Base-by-base conservation (phyloP, 1,140 invertebrate species). In the Calycopis cecrops region DNA sequence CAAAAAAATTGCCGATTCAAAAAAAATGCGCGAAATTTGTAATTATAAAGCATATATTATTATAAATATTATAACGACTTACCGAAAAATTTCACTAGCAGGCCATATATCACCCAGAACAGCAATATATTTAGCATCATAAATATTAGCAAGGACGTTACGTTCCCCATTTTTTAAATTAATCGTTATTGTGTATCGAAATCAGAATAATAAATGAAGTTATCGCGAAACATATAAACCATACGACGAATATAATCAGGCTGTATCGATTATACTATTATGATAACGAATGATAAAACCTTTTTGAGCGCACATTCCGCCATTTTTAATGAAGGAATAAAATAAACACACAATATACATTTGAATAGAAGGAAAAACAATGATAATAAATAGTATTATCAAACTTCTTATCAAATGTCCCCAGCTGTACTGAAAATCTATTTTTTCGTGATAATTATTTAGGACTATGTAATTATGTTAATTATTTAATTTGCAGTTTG, bases 51-150 rank as follows among this genome's bases (percentile, higher is more conserved):
- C n/a, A n/a, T n/a, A n/a, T n/a, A n/a, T n/a, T n/a, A n/a, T n/a
- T n/a, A n/a, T n/a, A n/a, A n/a, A n/a, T n/a, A n/a, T n/a, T 28
- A 28, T 3, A 28, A 28, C 21, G 17, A 78, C 76, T 78, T 49
- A 80, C 79, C 77, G 28, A 71, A 75, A 44, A 58, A 65, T 55
- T 60, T 72, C 9, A 78, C 62, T 12, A 79, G 52, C 1, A 80
- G 42, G 7, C 64, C 71, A 55, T 83, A 83, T 8, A 83, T 62
- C 1, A 71, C 21, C 79, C 76, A 83, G 53, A 83, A 76, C 12
- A 83, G 47, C 3, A 75, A 14, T 35, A 83, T 63, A 55, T 83
- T 80, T 7, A 80, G 12, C 9, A 58, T 16, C 71, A 83, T 73
- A 63, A 79, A 74, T 28, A 75, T 60, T 9, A 83, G 51, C 42